These are phyloP conservation scores for Lordiphosa collinella DNA, from an alignment of 1,140 invertebrate species.

Conservation along the genomic window DNA sequence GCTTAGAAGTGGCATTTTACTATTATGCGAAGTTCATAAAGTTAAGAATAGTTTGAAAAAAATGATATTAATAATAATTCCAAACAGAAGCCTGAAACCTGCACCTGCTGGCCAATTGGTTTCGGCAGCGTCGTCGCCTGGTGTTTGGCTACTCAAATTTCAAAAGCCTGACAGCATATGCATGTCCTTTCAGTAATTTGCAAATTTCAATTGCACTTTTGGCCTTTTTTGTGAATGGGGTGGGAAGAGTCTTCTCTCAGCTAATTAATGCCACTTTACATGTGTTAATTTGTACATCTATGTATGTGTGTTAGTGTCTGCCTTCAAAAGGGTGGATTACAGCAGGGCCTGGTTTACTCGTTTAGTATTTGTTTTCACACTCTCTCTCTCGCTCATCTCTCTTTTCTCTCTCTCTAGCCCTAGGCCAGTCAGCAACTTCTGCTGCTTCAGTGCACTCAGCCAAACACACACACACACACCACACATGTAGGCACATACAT, in stretches of 20 bases:
- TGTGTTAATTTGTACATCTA: constrained; percentile 1
- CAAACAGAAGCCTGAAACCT: constrained; percentile 15
- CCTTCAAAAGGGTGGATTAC: constrained; percentile 63
- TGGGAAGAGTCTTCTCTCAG: constrained; percentile 24
- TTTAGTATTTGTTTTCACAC: constrained; percentile 61
- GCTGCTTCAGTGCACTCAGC: constrained; percentile 64
- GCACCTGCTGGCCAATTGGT: constrained; percentile 67
- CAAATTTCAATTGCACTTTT: constrained; percentile 63
- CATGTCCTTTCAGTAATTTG: constrained; percentile 23
- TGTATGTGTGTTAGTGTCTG: constrained; percentile 17
- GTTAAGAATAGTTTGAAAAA: background rate
- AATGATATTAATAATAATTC: background rate
- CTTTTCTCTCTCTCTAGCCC: background rate
- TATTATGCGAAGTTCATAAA: background rate
- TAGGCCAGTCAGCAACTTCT: constrained; percentile 69
- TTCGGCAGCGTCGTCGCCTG: constrained; percentile 11
- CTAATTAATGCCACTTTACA: constrained; percentile 72
- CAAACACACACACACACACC: constrained; percentile 5
- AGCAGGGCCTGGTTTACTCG: constrained; percentile 37
- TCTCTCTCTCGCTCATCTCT: background rate
- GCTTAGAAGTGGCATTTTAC: constrained; percentile 4
- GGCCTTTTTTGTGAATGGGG: constrained; percentile 42
- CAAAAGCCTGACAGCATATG: constrained; percentile 20
- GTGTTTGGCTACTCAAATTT: constrained; percentile 40
- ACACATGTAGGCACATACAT: constrained; percentile 1